Evolutionary conservation across 2,888 invertebrate species (phyloP).

Genomic region (Pyralis farinalis): DNA sequence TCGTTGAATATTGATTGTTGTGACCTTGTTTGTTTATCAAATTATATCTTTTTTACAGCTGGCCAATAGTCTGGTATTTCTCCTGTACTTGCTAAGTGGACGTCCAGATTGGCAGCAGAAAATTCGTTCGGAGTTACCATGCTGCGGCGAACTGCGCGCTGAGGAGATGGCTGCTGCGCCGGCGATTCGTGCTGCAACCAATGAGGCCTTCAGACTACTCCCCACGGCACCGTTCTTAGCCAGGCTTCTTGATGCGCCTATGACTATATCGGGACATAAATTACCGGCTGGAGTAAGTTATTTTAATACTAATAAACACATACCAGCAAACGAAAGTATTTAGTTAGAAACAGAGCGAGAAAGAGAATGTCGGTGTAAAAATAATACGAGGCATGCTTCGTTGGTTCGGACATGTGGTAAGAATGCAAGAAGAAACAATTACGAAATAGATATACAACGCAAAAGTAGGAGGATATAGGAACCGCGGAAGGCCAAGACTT

Average conservation of each 20-base stretch:
- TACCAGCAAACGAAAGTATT: too few relatives aligned
- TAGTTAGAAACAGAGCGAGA: too few relatives aligned
- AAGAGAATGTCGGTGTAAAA: too few relatives aligned
- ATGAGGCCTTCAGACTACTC: slow-evolving; percentile 86
- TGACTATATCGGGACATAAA: slow-evolving; percentile 85
- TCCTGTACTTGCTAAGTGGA: slow-evolving; percentile 87
- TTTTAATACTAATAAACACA: too few relatives aligned
- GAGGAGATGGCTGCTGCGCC: slow-evolving; percentile 83
- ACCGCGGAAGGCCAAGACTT: too few relatives aligned
- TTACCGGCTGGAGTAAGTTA: slow-evolving; percentile 87
- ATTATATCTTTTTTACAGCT: slow-evolving; percentile 82
- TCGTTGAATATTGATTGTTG: too few relatives aligned
- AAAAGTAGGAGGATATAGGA: too few relatives aligned
- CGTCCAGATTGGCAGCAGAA: slow-evolving; percentile 84
- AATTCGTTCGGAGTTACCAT: slow-evolving; percentile 84
- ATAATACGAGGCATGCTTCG: too few relatives aligned
- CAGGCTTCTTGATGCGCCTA: slow-evolving; percentile 86
- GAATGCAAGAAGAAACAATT: too few relatives aligned
- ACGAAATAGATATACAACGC: too few relatives aligned
- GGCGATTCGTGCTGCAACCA: slow-evolving; percentile 89
- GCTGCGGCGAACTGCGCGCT: slow-evolving; percentile 77
- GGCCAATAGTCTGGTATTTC: slow-evolving; percentile 90
- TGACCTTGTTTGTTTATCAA: too few relatives aligned
- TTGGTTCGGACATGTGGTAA: too few relatives aligned
- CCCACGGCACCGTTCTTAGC: slow-evolving; percentile 92